These are phyloP conservation scores for Chelon auratus DNA, from an alignment of 2,797 vertebrate species.

Conservation along the genomic window DNA sequence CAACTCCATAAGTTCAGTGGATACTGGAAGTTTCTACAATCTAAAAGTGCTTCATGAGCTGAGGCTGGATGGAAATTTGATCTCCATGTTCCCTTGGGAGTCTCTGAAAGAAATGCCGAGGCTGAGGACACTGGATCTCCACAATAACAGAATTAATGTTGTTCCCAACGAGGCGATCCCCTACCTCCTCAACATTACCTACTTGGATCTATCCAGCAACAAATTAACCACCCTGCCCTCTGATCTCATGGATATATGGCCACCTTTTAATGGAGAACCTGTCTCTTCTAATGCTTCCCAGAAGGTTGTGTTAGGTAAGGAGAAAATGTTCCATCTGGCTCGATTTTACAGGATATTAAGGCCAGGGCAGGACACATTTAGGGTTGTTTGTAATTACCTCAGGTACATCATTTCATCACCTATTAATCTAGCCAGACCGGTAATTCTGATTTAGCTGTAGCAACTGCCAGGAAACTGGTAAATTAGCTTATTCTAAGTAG, in stretches of 20 bases:
- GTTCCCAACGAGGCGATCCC: conserved; percentile 86
- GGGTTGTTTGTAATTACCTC: conserved; percentile 34
- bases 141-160: conserved; percentile 90
- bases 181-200: conserved; percentile 89
- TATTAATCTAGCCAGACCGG: conserved; percentile 32
- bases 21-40: conserved; percentile 94
- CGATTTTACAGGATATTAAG: conserved; percentile 20
- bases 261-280: conserved; percentile 83
- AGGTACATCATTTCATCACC: conserved; percentile 24
- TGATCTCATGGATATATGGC: conserved; percentile 95
- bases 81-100: conserved; percentile 93
- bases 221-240: conserved; percentile 90
- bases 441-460: conserved; percentile 5
- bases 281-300: conserved; percentile 76
- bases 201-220: conserved; percentile 97
- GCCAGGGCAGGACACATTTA: conserved; percentile 28
- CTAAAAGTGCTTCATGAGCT: conserved; percentile 94
- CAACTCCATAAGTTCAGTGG: conserved; percentile 89
- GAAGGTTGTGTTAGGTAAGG: conserved; percentile 92
- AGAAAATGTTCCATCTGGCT: conserved; percentile 11
- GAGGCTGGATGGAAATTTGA: conserved; percentile 93
- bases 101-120: conserved; percentile 91
- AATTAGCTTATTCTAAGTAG: conserved; percentile 49
- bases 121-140: conserved; percentile 91
- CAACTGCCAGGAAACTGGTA: conserved; percentile 20